Base-by-base conservation (phyloP, 2,888 invertebrate species). In the Acleris cristana region DNA sequence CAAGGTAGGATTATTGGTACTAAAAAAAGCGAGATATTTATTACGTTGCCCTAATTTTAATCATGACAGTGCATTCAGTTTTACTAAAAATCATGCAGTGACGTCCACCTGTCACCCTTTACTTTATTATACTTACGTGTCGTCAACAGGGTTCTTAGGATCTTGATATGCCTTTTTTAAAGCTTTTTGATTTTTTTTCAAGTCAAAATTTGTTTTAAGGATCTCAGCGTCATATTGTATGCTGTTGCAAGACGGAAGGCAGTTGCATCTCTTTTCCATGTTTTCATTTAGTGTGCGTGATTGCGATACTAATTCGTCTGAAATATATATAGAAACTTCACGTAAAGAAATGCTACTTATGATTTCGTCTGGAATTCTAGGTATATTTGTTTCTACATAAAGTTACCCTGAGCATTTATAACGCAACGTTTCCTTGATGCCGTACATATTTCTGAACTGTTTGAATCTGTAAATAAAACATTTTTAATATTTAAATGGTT, bases 171-270 rank as follows among this genome's bases (percentile, higher is more conserved):
- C 53, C 21, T 34, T 12, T 40, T 4, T 19, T 34, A 56, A 14
- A 21, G 18, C 4, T 40, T 1, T 44, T 8, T 7, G n/a, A 23
- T 23, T 18, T 44, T 48, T 45, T 48, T 58, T 48, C 14, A 26
- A 57, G 30, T 64, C 44, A 21, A 64, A 64, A 12, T 26, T 23
- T 3, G 58, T 65, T 52, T 65, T 65, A 16, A 65, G 18, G 23
- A 59, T 53, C 19, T 65, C 65, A 14, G 65, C 65, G 14, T 65
- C 58, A 45, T 65, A 65, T 8, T 65, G 54, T 14, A 65, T 26
- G 19, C 65, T 58, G 16, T 53, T 40, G 52, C 65, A 65, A 3
- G 49, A 19, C 5, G 58, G 58, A 7, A 58, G 53, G n/a, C 65
- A 65, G 12, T 59, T 49, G 18, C 65, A 65, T n/a, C 7, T 44